Base-by-base conservation (phyloP, 2,888 invertebrate species). In the Calliopum simillimum region DNA sequence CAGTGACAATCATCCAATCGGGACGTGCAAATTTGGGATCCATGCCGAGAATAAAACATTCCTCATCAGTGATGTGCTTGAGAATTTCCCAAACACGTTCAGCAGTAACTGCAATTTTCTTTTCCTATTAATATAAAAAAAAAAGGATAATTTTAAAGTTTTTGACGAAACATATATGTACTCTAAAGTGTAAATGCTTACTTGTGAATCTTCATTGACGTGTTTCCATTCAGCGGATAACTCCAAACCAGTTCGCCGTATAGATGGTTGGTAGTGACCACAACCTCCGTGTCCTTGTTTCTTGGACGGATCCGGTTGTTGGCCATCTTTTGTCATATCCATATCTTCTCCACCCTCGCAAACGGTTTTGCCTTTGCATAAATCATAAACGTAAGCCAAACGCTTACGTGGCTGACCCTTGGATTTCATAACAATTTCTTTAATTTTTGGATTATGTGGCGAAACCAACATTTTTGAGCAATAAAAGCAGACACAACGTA, bases 1-100 rank as follows among this genome's bases (percentile, higher is more conserved):
- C 98, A 2, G 99, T 98, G 6, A 97, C 91, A 75, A 99, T 94
- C 99, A 99, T 99, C 99, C 99, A 99, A 88, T 99, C 99, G 6
- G 99, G 99, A 63, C 99, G 90, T 0, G 99, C 96, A 86, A 93
- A 97, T 85, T 96, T 96, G 0, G 98, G 98, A 86, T 99, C 98
- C 97, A 99, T 97, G 55, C 93, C 94, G 77, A 98, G 88, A 76
- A 98, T 94, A 74, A 94, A 92, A 75, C 97, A 97, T 84, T 99
- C 99, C 84, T 99, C 99, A 86, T 99, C 99, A 77, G 93, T 92
- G 65, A 98, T 96, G 80, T 95, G 94, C 86, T 97, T 97, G 49
- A 99, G 90, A 76, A 99, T 97, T 88, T 99, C 99, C 90, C 96
- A 94, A 2, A 98, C 99, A 77, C 98, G 88, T 85, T 99, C 99